A percentile compares a stretch with the other conserved stretches of the same genome.
Conservation (phyloP, 1,140 invertebrate genomes). For the Pectinophora gossypiella region DNA sequence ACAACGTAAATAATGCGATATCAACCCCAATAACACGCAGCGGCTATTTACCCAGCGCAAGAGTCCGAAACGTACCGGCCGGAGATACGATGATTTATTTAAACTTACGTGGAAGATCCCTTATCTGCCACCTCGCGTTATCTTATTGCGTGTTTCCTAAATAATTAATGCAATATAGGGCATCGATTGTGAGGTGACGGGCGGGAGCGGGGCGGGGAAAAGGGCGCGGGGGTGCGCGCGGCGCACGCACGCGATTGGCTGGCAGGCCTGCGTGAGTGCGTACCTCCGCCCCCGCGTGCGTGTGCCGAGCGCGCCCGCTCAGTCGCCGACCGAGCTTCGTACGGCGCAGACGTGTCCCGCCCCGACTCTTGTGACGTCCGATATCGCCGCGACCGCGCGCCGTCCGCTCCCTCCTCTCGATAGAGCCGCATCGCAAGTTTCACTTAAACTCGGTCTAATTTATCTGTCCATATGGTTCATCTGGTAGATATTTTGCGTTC, state of each 20-base stretch:
- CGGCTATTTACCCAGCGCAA: neutral
- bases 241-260: conserved; percentile 74
- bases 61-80: conserved; percentile 3
- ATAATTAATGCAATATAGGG: conserved; percentile 76
- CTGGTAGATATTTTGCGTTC: conserved; percentile 76
- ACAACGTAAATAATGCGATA: conserved; percentile 46
- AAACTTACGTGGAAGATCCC: conserved; percentile 53
- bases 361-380: conserved; percentile 32
- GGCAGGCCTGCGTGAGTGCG: conserved; percentile 67
- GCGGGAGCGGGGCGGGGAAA: conserved; percentile 50
- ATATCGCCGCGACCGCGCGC: conserved; percentile 30
- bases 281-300: conserved; percentile 63
- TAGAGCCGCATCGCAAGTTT: conserved; percentile 39
- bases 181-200: conserved; percentile 75
- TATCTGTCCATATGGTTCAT: conserved; percentile 76
- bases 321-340: conserved; percentile 52
- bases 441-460: conserved; percentile 50
- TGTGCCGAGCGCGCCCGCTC: conserved; percentile 53
- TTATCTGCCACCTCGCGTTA: conserved; percentile 73
- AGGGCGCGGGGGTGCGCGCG: conserved; percentile 63
- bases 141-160: conserved; percentile 76
- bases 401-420: conserved; percentile 30
- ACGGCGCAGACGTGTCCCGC: conserved; percentile 35
- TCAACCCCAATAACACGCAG: conserved; percentile 19
- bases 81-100: conserved; percentile 63